These are phyloP conservation scores for Galleria mellonella DNA, from an alignment of 1,140 invertebrate genomes.

Conservation along the genomic window DNA sequence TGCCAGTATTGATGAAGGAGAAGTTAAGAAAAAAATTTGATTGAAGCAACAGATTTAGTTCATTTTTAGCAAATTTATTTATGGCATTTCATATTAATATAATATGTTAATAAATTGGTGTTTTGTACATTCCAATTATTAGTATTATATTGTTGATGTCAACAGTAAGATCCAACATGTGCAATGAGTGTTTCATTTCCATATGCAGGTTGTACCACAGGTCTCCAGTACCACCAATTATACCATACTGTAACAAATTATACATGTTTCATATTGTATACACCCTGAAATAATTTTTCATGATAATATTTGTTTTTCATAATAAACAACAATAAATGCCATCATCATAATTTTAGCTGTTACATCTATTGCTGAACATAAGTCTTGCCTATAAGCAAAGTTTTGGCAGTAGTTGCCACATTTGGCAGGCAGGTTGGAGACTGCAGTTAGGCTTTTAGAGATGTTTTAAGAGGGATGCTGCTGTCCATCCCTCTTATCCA, in stretches of 20 bases:
- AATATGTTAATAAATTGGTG: slow-evolving; percentile 40
- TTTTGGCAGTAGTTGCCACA: too few relatives aligned
- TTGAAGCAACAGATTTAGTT: slow-evolving; percentile 51
- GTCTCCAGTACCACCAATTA: slow-evolving; percentile 90
- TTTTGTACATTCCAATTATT: slow-evolving; percentile 55
- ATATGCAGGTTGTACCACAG: slow-evolving; percentile 77
- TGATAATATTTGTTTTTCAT: too few relatives aligned
- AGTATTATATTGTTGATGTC: slow-evolving; percentile 20
- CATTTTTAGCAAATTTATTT: slow-evolving; percentile 49
- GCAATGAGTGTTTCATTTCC: slow-evolving; percentile 77
- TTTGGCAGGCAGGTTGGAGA: too few relatives aligned
- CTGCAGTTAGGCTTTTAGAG: too few relatives aligned
- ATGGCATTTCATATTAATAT: slow-evolving; percentile 24
- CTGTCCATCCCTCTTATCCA: too few relatives aligned
- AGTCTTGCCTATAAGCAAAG: too few relatives aligned
- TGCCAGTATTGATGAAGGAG: slow-evolving; percentile 94
- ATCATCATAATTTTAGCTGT: too few relatives aligned
- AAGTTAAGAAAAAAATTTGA: slow-evolving; percentile 88
- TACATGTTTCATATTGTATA: slow-evolving; percentile 9
- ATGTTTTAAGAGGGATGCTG: too few relatives aligned
- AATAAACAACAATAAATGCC: neutral
- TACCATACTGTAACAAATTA: slow-evolving; percentile 82
- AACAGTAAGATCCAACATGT: slow-evolving; percentile 84
- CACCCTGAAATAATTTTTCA: too few relatives aligned
- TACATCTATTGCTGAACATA: too few relatives aligned